Conservation (phyloP, 2,113 vertebrate species). For the Trogon surrucura region DNA sequence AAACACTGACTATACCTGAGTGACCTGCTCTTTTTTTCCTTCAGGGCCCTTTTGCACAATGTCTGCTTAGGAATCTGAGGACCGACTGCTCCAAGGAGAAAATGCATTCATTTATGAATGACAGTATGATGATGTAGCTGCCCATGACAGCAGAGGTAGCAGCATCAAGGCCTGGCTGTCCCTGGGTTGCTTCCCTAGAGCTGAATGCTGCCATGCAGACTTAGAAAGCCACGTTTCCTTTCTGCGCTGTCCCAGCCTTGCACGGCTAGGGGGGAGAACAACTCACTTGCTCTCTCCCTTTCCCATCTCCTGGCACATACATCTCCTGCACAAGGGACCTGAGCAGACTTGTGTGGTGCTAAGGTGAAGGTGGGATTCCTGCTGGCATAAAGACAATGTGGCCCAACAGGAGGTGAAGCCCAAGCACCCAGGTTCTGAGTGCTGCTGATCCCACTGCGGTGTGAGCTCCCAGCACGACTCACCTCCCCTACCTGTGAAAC, state of each 20-base stretch:
- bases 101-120: neutral
- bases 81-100: neutral
- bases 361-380: neutral
- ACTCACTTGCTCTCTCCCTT: neutral
- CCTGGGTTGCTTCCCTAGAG: neutral
- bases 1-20: neutral
- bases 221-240: neutral
- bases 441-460: neutral
- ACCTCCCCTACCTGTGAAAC: neutral
- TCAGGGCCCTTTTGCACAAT: neutral
- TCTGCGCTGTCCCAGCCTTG: neutral
- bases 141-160: neutral
- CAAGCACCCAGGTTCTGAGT: neutral
- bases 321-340: neutral
- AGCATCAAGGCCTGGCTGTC: neutral
- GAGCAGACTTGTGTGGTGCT: neutral
- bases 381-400: neutral
- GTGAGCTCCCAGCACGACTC: neutral
- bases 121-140: neutral
- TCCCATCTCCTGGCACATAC: neutral
- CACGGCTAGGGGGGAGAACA: neutral
- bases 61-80: neutral
- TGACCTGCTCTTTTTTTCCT: neutral
- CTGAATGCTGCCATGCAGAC: neutral
- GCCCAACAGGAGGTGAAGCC: neutral